These are phyloP conservation scores for Actias luna DNA, from an alignment of 2,888 invertebrate genomes.

Conservation along the genomic window DNA sequence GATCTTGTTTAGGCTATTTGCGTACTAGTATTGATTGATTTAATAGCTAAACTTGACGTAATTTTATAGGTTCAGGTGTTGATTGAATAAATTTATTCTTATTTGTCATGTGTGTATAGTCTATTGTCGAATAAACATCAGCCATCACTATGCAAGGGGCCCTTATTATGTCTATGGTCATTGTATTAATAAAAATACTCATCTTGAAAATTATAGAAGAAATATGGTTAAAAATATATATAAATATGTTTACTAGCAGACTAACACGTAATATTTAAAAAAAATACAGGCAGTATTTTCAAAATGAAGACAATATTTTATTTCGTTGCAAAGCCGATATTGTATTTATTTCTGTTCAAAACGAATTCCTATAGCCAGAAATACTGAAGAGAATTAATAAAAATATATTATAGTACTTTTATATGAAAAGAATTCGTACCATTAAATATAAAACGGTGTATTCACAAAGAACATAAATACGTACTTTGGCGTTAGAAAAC, in stretches of 20 bases:
- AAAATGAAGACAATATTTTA: neutral
- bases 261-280: neutral
- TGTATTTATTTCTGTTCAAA: neutral
- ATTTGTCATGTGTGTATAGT: too few relatives aligned
- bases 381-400: neutral
- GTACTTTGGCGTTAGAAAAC: constrained; percentile 51
- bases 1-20: too few relatives aligned
- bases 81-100: too few relatives aligned
- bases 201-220: neutral
- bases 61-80: too few relatives aligned
- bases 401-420: neutral
- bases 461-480: constrained; percentile 24
- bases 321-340: neutral
- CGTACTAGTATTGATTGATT: neutral
- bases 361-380: neutral
- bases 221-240: too few relatives aligned
- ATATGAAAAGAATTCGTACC: neutral
- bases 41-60: too few relatives aligned
- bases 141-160: too few relatives aligned
- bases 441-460: neutral
- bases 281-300: neutral
- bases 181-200: neutral
- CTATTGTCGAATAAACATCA: too few relatives aligned
- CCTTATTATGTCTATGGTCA: too few relatives aligned
- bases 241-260: too few relatives aligned